Conservation (phyloP, 1,140 invertebrate genomes). For the Agrypnia vestita region DNA sequence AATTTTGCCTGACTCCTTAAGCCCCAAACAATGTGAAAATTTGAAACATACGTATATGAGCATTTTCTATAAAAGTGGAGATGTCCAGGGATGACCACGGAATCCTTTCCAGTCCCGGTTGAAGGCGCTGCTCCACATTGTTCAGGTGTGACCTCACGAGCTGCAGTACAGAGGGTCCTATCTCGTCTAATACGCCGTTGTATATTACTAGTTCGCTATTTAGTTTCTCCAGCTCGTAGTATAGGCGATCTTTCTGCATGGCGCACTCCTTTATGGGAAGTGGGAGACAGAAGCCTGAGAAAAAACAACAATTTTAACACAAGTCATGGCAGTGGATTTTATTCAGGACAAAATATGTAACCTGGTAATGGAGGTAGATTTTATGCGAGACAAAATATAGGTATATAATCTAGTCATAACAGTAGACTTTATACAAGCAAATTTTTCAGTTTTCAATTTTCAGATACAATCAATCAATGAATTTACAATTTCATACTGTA, state of each 20-base stretch:
- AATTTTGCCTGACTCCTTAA: no score
- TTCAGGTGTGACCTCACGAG: conserved; percentile 80
- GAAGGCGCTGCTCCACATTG: conserved; percentile 84
- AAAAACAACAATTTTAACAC: not conserved
- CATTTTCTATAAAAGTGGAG: conserved; percentile 79
- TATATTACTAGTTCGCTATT: conserved; percentile 76
- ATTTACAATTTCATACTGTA: no score
- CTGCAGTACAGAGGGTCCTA: conserved; percentile 78
- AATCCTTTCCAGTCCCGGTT: conserved; percentile 85
- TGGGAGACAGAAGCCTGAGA: conserved; percentile 79
- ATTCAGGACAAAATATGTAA: no score
- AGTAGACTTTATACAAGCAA: no score
- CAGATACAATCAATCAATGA: no score
- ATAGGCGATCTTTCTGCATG: conserved; percentile 80
- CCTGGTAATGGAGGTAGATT: no score
- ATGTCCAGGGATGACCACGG: conserved; percentile 90
- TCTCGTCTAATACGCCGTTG: conserved; percentile 73
- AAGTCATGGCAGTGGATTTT: no score
- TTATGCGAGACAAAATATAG: no score
- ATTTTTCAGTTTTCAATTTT: no score
- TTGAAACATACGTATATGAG: conserved; percentile 64
- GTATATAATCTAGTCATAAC: no score
- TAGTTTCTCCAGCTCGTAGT: conserved; percentile 76
- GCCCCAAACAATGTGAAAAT: no score
- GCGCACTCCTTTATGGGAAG: conserved; percentile 79